Evolutionary conservation across 1,140 invertebrate species (phyloP).

Genomic region (Colletes gigas): DNA sequence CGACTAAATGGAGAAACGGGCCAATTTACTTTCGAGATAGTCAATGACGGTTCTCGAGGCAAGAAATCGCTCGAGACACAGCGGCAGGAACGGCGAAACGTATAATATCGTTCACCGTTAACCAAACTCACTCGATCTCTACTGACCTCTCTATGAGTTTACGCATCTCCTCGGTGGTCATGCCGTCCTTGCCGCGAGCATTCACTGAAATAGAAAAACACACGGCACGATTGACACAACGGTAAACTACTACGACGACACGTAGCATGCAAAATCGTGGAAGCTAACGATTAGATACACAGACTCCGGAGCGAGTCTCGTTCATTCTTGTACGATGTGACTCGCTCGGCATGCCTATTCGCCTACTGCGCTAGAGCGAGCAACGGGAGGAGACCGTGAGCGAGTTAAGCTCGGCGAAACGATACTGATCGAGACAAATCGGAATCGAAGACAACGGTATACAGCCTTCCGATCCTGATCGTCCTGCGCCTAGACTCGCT

Average conservation of each 20-base stretch:
- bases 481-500: neutral
- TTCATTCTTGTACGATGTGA: conserved; percentile 53
- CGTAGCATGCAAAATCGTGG: conserved; percentile 69
- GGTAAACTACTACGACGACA: conserved; percentile 77
- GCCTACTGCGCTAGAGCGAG: conserved; percentile 57
- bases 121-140: conserved; percentile 70
- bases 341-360: conserved; percentile 64
- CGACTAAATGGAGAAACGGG: conserved; percentile 24
- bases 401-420: neutral
- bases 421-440: conserved; percentile 9
- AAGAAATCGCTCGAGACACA: conserved; percentile 61
- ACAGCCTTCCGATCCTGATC: neutral
- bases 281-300: conserved; percentile 64
- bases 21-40: conserved; percentile 52
- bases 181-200: conserved; percentile 90
- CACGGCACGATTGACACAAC: conserved; percentile 80
- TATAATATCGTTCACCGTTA: conserved; percentile 50
- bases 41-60: conserved; percentile 49
- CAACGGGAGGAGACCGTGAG: conserved; percentile 28
- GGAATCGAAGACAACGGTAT: neutral
- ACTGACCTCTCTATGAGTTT: conserved; percentile 97
- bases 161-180: conserved; percentile 96
- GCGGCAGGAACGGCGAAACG: conserved; percentile 59
- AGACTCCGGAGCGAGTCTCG: conserved; percentile 59
- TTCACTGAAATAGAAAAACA: conserved; percentile 87